These are phyloP conservation scores for Metopolophium dirhodum DNA, from an alignment of 1,140 invertebrate species.

Conservation along the genomic window DNA sequence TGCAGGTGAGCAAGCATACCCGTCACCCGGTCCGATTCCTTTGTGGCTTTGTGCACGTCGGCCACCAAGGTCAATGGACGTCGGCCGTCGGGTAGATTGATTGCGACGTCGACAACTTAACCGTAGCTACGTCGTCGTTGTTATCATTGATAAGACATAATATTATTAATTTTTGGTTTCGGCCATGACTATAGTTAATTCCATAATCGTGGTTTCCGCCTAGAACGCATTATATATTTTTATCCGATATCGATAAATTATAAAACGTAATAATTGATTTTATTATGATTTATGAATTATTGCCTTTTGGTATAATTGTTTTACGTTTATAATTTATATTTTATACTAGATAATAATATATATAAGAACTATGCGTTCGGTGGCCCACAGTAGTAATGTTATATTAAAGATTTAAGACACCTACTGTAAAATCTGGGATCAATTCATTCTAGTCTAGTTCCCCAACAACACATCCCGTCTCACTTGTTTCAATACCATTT, in stretches of 20 bases:
- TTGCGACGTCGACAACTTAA: not conserved
- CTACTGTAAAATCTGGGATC: not conserved
- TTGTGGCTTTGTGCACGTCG: not conserved
- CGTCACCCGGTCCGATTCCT: not conserved
- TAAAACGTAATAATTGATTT: too few relatives aligned
- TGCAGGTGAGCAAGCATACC: constrained; percentile 78
- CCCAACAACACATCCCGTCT: not conserved
- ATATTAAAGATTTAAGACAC: not conserved
- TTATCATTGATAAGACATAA: not conserved
- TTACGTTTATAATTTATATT: too few relatives aligned
- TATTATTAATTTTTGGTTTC: not conserved
- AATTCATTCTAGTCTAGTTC: not conserved
- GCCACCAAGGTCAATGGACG: constrained; percentile 24
- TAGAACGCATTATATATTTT: not conserved
- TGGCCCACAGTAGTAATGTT: not conserved
- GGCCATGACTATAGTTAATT: not conserved
- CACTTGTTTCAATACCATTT: not conserved
- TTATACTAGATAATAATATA: too few relatives aligned
- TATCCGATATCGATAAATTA: not conserved
- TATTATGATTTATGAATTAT: not conserved
- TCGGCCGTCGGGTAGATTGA: too few relatives aligned
- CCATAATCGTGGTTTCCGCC: too few relatives aligned
- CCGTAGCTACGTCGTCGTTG: not conserved
- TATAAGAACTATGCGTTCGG: not conserved
- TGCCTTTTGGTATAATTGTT: too few relatives aligned